Evolutionary conservation across 2,888 invertebrate genomes (phyloP).

Genomic region (Dusona sp.): DNA sequence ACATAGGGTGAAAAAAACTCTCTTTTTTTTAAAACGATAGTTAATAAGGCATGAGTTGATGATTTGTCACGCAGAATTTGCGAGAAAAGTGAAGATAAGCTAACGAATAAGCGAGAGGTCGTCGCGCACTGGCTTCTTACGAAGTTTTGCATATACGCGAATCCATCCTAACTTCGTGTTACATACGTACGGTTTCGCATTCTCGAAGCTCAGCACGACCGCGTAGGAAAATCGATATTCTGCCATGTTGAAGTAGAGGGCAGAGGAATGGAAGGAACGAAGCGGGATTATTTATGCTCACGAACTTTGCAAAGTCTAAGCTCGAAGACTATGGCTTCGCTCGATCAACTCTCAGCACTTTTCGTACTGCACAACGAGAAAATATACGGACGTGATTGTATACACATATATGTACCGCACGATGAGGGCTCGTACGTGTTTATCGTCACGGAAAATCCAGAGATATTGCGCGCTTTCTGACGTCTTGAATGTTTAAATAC

Average conservation of each 20-base stretch:
- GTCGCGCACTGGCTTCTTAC: neutral
- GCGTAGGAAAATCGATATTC: constrained; percentile 45
- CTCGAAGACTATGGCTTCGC: constrained; percentile 51
- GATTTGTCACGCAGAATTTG: constrained; percentile 2
- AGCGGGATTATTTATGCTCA: constrained; percentile 54
- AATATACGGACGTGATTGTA: neutral
- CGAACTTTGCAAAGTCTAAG: constrained; percentile 52
- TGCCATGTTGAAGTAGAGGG: constrained; percentile 22
- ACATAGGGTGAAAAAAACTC: neutral
- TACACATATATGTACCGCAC: neutral
- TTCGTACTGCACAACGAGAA: constrained; percentile 24
- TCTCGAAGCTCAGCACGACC: constrained; percentile 46
- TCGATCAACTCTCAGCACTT: constrained; percentile 47
- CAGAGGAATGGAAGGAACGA: constrained; percentile 37
- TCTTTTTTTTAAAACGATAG: neutral
- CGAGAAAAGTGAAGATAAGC: constrained; percentile 11
- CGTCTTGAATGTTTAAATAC: constrained; percentile 3
- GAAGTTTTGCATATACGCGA: constrained; percentile 41
- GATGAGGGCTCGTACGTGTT: neutral
- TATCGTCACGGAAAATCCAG: constrained; percentile 20
- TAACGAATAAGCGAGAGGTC: constrained; percentile 2
- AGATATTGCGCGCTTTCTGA: constrained; percentile 22
- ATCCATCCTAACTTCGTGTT: constrained; percentile 36
- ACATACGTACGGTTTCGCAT: constrained; percentile 56
- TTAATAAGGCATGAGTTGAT: neutral